Percentiles rank a stretch among this genome's conserved stretches.
Evolutionary conservation across 2,113 vertebrate genomes (phyloP).

Genomic region (Electrona antarctica): DNA sequence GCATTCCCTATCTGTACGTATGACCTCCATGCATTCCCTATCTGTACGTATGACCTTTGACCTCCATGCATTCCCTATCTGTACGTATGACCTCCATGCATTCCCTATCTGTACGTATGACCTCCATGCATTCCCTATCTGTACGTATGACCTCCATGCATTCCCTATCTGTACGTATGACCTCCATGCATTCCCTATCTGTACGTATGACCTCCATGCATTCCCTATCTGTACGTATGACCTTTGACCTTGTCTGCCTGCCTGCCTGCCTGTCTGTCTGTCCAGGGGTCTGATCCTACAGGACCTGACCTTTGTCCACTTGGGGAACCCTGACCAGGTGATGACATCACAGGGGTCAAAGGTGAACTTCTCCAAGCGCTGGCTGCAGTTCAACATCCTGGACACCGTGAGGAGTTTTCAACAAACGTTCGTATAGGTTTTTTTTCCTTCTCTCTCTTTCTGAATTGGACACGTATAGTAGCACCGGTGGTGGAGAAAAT

Average conservation of each 20-base stretch:
- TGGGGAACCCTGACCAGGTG: constrained; percentile 91
- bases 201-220: neutral
- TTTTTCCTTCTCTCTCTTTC: no score
- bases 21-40: neutral
- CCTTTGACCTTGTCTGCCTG: constrained; percentile 13
- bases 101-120: neutral
- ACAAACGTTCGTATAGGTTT: constrained; percentile 83
- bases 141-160: constrained; percentile 70
- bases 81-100: constrained; percentile 70
- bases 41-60: constrained; percentile 12
- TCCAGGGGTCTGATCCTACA: constrained; percentile 90
- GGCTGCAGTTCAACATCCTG: constrained; percentile 98
- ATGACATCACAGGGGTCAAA: constrained; percentile 76
- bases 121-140: constrained; percentile 87
- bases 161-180: neutral
- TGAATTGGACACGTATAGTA: no score
- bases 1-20: neutral
- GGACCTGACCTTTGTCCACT: constrained; percentile 96
- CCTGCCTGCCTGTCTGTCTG: no score
- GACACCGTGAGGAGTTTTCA: constrained; percentile 94
- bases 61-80: constrained; percentile 85
- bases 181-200: neutral
- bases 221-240: neutral
- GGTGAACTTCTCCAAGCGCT: constrained; percentile 95
- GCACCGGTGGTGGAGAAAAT: no score